phyloP scores from a whole-genome alignment of 2,113 vertebrate genomes.

The Nothobranchius kuhntae region DNA sequence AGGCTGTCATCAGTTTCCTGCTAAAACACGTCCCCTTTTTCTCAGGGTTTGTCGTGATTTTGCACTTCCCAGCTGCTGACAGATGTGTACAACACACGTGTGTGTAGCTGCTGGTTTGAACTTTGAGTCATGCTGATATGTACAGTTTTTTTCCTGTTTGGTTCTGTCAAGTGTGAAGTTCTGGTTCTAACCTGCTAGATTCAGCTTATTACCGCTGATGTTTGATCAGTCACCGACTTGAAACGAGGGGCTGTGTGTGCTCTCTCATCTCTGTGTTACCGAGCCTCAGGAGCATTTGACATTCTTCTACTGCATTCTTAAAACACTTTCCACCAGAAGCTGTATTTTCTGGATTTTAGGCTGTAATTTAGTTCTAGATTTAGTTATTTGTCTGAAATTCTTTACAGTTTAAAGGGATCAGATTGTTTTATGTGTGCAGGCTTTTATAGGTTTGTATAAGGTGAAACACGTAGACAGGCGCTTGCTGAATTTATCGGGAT shows the following conservation, averaged over 20 bases:
- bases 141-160: not conserved
- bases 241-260: not conserved
- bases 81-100: not conserved
- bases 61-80: not conserved
- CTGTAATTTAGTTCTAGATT: no score
- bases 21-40: conserved; percentile 29
- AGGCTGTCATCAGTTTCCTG: conserved; percentile 27
- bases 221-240: conserved; percentile 31
- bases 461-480: not conserved
- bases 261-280: not conserved
- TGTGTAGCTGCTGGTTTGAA: not conserved
- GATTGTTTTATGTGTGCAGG: no score
- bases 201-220: conserved; percentile 3
- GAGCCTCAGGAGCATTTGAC: conserved; percentile 16
- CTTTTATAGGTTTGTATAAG: not conserved
- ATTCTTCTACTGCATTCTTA: conserved; percentile 28
- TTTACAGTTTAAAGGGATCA: no score
- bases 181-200: conserved; percentile 2
- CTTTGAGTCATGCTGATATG: not conserved
- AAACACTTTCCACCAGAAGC: not conserved
- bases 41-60: conserved; percentile 12
- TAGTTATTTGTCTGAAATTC: no score
- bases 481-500: not conserved
- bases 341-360: not conserved
- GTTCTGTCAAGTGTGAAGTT: conserved; percentile 12